Base-by-base conservation (phyloP, 2,797 vertebrate genomes). In the Phyllotis vaccarum region DNA sequence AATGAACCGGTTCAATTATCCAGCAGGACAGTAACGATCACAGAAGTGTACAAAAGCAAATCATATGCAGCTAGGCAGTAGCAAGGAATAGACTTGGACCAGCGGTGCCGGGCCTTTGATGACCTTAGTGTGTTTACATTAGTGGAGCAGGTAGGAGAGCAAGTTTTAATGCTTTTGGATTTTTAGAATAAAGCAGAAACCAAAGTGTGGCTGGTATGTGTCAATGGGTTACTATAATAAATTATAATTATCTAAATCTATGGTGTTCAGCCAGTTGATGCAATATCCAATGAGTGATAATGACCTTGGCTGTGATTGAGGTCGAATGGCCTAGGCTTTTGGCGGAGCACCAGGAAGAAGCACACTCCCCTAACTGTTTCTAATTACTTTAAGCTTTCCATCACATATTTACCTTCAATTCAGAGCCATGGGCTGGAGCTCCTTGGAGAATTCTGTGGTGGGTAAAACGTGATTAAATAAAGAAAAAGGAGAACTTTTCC, bases 1-100 rank as follows among this genome's bases (percentile, higher is more conserved):
- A 97, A 96, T 94, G 96, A 96, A 83, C 79, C 2, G 24, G 95
- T 93, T 95, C 75, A 86, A 66, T 97, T 96, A 97, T 97, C 70
- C 87, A 98, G 96, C 95, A 97, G 97, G 96, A 86, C 96, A 96
- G 95, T 98, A 98, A 95, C 66, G 94, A 96, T 91, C 91, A 78
- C 58, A 90, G 72, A 93, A 5, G 7, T 40, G 94, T 96, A 96
- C 93, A 64, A 87, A 43, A 27, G 97, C 88, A 96, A 90, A 97
- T 89, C 95, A 94, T 97, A 97, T 91, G 81, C 94, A 88, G 72
- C 76, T 89, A 40, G 31, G 92, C 83, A 62, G 82, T 85, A 93
- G 12, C 89, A 94, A 90, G 66, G 95, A 95, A 95, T 79, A 90
- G 93, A 96, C 76, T 3, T 82, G 64, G 80, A 81, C 89, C 79